phyloP scores from a whole-genome alignment of 2,113 vertebrate genomes.

The Camelus dromedarius region DNA sequence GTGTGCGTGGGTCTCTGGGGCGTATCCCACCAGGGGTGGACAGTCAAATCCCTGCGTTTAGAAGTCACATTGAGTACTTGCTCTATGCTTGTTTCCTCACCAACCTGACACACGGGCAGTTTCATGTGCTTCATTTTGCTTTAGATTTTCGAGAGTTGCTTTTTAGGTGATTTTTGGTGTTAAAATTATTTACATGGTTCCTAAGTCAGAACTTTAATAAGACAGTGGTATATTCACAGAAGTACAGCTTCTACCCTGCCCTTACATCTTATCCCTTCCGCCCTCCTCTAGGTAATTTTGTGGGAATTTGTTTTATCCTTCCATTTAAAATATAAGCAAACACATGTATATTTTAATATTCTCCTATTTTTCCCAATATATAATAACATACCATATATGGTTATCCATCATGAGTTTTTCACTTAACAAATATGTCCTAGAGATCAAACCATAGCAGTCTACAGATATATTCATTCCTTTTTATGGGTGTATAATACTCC shows the following conservation, averaged over 20 bases:
- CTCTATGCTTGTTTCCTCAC: not conserved
- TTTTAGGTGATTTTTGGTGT: not conserved
- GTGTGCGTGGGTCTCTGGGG: not conserved
- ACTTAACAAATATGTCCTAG: not conserved
- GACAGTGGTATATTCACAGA: not conserved
- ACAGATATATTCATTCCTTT: accelerated
- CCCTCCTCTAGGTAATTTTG: not conserved
- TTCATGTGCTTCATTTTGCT: not conserved
- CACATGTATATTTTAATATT: not conserved
- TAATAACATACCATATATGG: accelerated
- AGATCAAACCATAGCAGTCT: not conserved
- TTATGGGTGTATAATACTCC: accelerated
- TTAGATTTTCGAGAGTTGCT: not conserved
- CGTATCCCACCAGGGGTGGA: not conserved
- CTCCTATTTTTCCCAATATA: not conserved
- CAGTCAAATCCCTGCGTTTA: not conserved
- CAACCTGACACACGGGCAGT: not conserved
- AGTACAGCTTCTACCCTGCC: not conserved
- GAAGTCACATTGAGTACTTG: not conserved
- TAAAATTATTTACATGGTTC: not conserved
- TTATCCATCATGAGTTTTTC: not conserved
- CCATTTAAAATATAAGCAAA: not conserved
- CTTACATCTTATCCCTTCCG: not conserved
- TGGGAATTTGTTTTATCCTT: not conserved
- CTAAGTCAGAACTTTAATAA: not conserved